Base-by-base conservation (phyloP, 1,140 invertebrate species). In the Euborellia annulipes region DNA sequence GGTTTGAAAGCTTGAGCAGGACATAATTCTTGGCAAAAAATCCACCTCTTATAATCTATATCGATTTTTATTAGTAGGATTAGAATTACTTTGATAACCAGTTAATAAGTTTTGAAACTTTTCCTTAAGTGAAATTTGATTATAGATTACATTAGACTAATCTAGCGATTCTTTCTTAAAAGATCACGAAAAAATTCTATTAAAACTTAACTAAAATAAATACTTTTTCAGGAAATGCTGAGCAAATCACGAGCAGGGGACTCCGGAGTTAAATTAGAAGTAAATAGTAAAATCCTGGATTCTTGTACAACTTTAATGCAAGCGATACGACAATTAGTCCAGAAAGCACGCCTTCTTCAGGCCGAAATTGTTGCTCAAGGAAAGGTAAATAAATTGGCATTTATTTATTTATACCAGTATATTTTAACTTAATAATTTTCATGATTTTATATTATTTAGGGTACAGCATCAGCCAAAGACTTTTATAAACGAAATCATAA, bases 401-500 rank as follows among this genome's bases (percentile, higher is more conserved):
- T 42, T 41, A 36, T 50, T 47, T 39, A 11, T 48, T 43, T 47
- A 23, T 36, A 16, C 3, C 14, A 48, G 36, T 43, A 4, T 36
- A 23, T 47, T 44, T 7, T 14, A 17, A 27, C 53, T 40, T 14
- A 39, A 22, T 21, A 40, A 19, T 14, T 21, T 41, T 13, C 6
- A 19, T 6, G 7, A 41, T 19, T 41, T 3, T 43, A 20, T 46
- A 37, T 52, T 37, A 52, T 57, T 39, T 51, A 82, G 80, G 82
- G 85, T 11, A 79, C 81, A 21, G 75, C 79, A 2, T 81, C 81
- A 19, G 79, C 78, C 2, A 84, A 69, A 61, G 94, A 98, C 58
- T 98, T 98, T 68, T 99, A 98, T 64, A 92, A 96, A 62, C 71
- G 90, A 53, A 98, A 99, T 65, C 92, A 96, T 62, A 83, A 94